Base-by-base conservation (phyloP, 2,113 vertebrate species). In the Hirundichthys speculiger region DNA sequence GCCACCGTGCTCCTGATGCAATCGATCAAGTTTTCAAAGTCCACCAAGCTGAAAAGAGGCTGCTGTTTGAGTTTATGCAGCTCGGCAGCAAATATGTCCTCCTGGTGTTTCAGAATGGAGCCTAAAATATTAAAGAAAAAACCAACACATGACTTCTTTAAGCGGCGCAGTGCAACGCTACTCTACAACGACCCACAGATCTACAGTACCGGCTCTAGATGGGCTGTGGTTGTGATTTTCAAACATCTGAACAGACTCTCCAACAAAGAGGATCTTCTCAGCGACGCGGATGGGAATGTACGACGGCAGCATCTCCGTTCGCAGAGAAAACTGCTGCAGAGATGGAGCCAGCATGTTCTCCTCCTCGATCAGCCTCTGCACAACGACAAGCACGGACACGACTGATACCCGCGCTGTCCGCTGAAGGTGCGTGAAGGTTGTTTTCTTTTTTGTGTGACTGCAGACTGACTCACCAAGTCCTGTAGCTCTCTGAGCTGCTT, bases 221-320 rank as follows among this genome's bases (percentile, higher is more conserved):
- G 96, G 90, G 80, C 93, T 95, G 79, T 96, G 93, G 74, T 96
- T 99, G 89, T 99, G 96, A 88, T 97, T 98, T 80, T 99, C 97
- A 78, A 99, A 99, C 97, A 99, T 99, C 91, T 99, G 98, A 39
- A 99, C 96, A 0, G 96, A 99, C 79, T 99, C 97, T 72, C 98
- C 98, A 13, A 99, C 96, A 80, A 99, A 99, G 21, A 99, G 93
- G 86, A 99, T 98, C 86, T 99, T 99, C 93, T 99, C 97, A 11
- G 96, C 98, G 62, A 98, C 96, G 1, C 96, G 88, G 77, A 98
- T 88, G 62, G 97, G 98, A 59, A 99, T 96, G 87, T 99, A 99
- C 0, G 96, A 98, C 0, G 98, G 96, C 67, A 99, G 86, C 94
- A 98, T 98, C 88, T 98, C 97, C 0, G 94, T 90, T 18, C 96